Conservation (phyloP, 2,797 vertebrate species). For the Salmo trutta region DNA sequence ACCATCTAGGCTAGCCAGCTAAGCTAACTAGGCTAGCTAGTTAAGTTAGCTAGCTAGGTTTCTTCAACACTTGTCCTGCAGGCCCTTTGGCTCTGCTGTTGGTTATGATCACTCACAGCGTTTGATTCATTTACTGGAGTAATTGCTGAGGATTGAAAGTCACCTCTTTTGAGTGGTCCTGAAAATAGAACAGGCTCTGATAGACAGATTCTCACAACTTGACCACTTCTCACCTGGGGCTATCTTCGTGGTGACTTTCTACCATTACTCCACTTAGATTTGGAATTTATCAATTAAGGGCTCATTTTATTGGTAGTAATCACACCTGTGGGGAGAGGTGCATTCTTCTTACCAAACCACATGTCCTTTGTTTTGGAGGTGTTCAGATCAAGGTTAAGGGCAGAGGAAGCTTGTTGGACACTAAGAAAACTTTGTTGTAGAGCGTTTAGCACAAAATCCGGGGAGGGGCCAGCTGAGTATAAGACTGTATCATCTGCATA, state of each 20-base stretch:
- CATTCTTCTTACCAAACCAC: no score
- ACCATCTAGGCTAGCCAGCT: background rate
- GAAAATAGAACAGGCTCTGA: slow-evolving; percentile 24
- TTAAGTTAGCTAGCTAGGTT: background rate
- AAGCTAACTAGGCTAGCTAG: background rate
- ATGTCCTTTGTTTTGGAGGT: no score
- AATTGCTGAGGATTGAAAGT: slow-evolving; percentile 40
- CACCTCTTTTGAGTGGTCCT: slow-evolving; percentile 5
- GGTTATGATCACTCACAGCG: slow-evolving; percentile 16
- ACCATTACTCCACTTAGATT: background rate
- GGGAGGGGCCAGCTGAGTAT: no score
- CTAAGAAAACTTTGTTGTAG: no score
- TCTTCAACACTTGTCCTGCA: background rate
- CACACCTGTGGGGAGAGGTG: no score
- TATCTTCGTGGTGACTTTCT: background rate
- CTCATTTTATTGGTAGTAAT: background rate
- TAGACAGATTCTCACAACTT: slow-evolving; percentile 24
- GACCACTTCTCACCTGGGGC: slow-evolving; percentile 12
- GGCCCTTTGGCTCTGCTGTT: background rate
- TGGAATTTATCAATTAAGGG: background rate
- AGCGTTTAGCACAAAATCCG: no score
- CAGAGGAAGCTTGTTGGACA: no score
- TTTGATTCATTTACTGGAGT: slow-evolving; percentile 17
- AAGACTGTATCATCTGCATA: no score
- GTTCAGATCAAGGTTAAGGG: no score